Evolutionary conservation across 2,113 vertebrate species (phyloP).

Genomic region (Oreotrochilus melanogaster): DNA sequence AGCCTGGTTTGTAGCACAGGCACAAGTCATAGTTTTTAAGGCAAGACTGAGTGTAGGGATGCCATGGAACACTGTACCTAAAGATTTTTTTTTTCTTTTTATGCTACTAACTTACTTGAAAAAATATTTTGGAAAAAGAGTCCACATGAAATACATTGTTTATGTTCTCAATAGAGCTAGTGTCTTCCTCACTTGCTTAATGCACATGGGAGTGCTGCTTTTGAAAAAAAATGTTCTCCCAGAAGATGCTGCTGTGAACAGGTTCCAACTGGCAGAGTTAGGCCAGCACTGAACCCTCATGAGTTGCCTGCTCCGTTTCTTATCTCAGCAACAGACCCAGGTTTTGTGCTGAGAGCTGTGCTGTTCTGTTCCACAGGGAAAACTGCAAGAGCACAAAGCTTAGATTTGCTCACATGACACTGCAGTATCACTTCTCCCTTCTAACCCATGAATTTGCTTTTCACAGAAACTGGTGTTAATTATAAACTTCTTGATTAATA

Average conservation of each 20-base stretch:
- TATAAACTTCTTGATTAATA: conserved; percentile 15
- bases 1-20: background rate
- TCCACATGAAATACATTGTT: background rate
- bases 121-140: background rate
- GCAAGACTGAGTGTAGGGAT: background rate
- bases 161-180: background rate
- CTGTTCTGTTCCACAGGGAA: background rate
- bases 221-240: background rate
- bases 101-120: background rate
- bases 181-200: background rate
- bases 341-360: background rate
- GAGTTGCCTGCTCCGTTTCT: background rate
- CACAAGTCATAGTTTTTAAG: background rate
- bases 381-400: background rate
- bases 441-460: background rate
- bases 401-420: background rate
- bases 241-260: background rate
- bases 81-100: background rate
- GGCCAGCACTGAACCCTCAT: background rate
- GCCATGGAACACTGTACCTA: background rate
- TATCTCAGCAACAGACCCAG: background rate
- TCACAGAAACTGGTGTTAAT: background rate
- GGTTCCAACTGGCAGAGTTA: background rate
- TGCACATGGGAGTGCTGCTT: background rate
- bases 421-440: background rate